Conservation (phyloP, 2,113 vertebrate species). For the chimpanzee (Pan troglodytes) region NHGRI_mPanTro3-v2.1_pri NC_072398.2:213723001-213723500, state of each 20-base stretch:
- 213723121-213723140: background rate
- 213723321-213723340: background rate
- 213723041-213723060: background rate
- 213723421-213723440: background rate
- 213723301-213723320: background rate
- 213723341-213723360: background rate
- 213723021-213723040: conserved; percentile 9
- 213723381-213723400: background rate
- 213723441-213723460: too few relatives aligned
- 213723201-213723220: background rate
- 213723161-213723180: background rate
- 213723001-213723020: background rate
- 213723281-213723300: rapidly evolving
- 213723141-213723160: conserved; percentile 46
- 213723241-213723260: rapidly evolving
- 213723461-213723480: too few relatives aligned
- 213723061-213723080: background rate
- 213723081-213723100: background rate
- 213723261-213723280: background rate
- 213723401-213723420: background rate
- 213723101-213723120: background rate
- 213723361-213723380: background rate
- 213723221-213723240: background rate
- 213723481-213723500: too few relatives aligned
- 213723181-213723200: rapidly evolving